Evolutionary conservation across 35 echinoderm and acorn worm genomes (phyloP), one percentile per base, ranked within the genome.

Genomic region (Apostichopus californicus): DNA sequence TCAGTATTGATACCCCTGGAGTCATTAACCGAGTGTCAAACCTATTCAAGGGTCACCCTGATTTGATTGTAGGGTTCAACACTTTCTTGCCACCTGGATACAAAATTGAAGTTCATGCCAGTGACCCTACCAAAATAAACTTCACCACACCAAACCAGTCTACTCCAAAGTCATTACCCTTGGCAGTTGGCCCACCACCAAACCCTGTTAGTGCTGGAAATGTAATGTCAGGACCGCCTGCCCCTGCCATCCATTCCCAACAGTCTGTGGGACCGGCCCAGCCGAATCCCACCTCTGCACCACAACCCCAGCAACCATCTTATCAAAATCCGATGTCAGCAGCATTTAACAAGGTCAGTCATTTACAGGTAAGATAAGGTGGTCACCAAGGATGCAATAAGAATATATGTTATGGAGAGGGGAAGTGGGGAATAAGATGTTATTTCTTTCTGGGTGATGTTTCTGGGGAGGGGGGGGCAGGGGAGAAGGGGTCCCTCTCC

Each of bases 1-100:
- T 17, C 85, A 99, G 97, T 71, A 99, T 99, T 92, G 97, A 99
- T 77, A 99, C 97, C 56, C 97, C 97, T 54, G 97, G 97, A 26
- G 97, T 99, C 4, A 99, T 99, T 87, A 99, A 99, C 73, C 73
- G 97, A 84, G 97, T 99, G 8, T 99, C 97, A 28, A 99, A 99
- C 93, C 95, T 99, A n/a, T 99, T 99, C 73, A 99, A 96, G 68
- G 97, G 97, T 52, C 97, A 99, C 61, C 97, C 97, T 26, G 97
- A 99, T 80, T 84, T 99, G 56, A 99, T 99, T 54, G 97, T 99
- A 11, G 97, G 97, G 5, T 99, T 99, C 90, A 99, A 99, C 91
- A 99, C 97, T 18, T 99, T 99, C 90, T 83, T 99, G 24, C 97
- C 97, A 8, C 97, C 97, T n/a, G 97, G 97, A 4, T 99, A 99